Evolutionary conservation across 2,888 invertebrate genomes (phyloP).

Genomic region (Zygaena filipendulae): DNA sequence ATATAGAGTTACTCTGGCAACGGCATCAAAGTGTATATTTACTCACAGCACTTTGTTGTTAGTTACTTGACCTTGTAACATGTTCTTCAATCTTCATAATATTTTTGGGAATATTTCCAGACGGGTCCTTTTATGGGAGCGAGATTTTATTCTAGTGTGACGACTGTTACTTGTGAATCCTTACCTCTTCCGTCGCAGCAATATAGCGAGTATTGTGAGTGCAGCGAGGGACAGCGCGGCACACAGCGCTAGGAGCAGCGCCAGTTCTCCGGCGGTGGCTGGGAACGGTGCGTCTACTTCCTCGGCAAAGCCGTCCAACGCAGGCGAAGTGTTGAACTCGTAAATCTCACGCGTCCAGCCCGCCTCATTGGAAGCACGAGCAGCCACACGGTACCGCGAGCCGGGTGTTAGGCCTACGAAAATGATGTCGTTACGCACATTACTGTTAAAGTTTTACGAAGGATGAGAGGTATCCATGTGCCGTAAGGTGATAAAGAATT

Average conservation of each 20-base stretch:
- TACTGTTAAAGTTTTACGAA: not conserved
- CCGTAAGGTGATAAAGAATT: too few relatives aligned
- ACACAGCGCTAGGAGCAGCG: conserved; percentile 58
- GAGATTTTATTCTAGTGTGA: too few relatives aligned
- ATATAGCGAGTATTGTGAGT: conserved; percentile 67
- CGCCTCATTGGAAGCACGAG: conserved; percentile 71
- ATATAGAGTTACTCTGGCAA: too few relatives aligned
- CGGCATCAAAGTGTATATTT: too few relatives aligned
- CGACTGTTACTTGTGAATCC: too few relatives aligned
- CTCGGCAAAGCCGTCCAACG: conserved; percentile 62
- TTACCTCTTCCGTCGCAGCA: conserved; percentile 62
- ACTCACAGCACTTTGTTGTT: too few relatives aligned
- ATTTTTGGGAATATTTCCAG: too few relatives aligned
- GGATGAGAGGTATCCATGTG: conserved; percentile 22
- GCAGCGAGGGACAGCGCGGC: conserved; percentile 68
- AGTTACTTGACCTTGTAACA: too few relatives aligned
- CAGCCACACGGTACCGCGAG: conserved; percentile 70
- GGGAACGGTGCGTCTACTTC: conserved; percentile 59
- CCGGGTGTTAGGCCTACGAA: conserved; percentile 66
- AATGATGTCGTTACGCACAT: not conserved
- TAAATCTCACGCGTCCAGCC: conserved; percentile 70
- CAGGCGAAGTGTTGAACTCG: conserved; percentile 66
- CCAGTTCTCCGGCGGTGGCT: conserved; percentile 54
- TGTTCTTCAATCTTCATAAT: too few relatives aligned
- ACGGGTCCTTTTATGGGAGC: too few relatives aligned